Evolutionary conservation across 2,888 invertebrate species (phyloP), one percentile per base, ranked within the genome.

Genomic region (Prosapia bicincta): DNA sequence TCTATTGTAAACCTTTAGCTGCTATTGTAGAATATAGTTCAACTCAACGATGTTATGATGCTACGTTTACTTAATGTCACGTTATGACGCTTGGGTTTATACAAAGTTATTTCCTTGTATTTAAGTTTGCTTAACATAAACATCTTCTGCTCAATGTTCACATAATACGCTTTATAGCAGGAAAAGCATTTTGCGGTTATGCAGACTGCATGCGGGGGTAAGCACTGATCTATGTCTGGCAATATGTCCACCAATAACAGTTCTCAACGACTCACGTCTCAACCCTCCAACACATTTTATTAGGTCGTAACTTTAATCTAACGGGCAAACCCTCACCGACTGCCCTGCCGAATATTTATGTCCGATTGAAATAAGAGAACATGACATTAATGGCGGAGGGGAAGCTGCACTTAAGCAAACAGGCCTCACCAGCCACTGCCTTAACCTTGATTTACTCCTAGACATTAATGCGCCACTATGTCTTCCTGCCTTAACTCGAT

Each of bases 171-270:
- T n/a, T 38, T 38, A 54, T 54, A 20, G 54, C 3, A 2, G 54
- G n/a, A 54, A n/a, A 20, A 54, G 54, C n/a, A 2, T 13, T n/a
- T n/a, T 54, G 20, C 54, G 20, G n/a, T 20, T 20, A 20, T 38
- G 9, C 28, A 28, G 9, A 9, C 28, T 20, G 54, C 54, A 54
- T n/a, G 1, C 54, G 3, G 54, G 3, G 54, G 54, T 20, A 20
- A 20, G 54, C n/a, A 54, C 54, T 54, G 54, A 54, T 20, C 20
- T 54, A 54, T 54, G 54, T 54, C 20, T 54, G 54, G 71, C 71
- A 71, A 71, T 71, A 71, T 71, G 71, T 71, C 71, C 65, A 28
- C 54, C 71, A 71, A 71, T 71, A 71, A 71, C 71, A 65, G 71
- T 71, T 71, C 43, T 26, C 54, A 54, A 54, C 54, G 54, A 20